Base-by-base conservation (phyloP, 2,113 vertebrate species). In the Gymnocephalus cernua region DNA sequence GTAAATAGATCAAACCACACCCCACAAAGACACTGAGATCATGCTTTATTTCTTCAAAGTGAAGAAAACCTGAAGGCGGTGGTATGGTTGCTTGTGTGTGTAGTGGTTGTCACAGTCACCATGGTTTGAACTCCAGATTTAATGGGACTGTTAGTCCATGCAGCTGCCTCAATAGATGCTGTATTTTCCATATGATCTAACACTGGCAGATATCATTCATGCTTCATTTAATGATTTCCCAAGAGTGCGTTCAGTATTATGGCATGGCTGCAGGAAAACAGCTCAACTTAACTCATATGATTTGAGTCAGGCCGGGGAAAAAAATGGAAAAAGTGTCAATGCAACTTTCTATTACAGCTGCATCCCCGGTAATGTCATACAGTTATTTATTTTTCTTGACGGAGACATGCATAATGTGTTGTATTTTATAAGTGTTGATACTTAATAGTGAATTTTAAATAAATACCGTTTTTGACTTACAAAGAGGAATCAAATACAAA, bases 181-280 rank as follows among this genome's bases (percentile, higher is more conserved):
- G 2, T n/a, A 23, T 73, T 75, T 82, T 76, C 53, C 71, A 76
- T 67, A n/a, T 72, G 71, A 76, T 87, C 66, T 76, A 54, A 67
- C 80, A 62, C 18, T 56, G 53, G 61, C 21, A 51, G 13, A 76
- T 50, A 15, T 68, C 21, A 67, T 44, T 72, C 29, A 77, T 67
- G 45, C 68, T 58, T 68, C 29, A 77, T 68, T 81, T 50, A 74
- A 41, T 57, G 19, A 73, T 73, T 67, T 38, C 45, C 32, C 29
- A 18, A 7, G 45, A 45, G 72, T 27, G 25, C 2, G 0, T 50
- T 51, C 25, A 11, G 14, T 23, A 58, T 38, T 48, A 23, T 56
- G 16, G 61, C 14, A 32, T 48, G 14, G 25, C 68, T 53, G 25
- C 72, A 66, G 27, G 54, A 66, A 61, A 66, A 15, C 25, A 8